Percentiles rank a stretch among this genome's conserved stretches.
These are phyloP conservation scores for Archegozetes longisetosus DNA, from an alignment of 1,140 invertebrate genomes.

Conservation along the genomic window DNA sequence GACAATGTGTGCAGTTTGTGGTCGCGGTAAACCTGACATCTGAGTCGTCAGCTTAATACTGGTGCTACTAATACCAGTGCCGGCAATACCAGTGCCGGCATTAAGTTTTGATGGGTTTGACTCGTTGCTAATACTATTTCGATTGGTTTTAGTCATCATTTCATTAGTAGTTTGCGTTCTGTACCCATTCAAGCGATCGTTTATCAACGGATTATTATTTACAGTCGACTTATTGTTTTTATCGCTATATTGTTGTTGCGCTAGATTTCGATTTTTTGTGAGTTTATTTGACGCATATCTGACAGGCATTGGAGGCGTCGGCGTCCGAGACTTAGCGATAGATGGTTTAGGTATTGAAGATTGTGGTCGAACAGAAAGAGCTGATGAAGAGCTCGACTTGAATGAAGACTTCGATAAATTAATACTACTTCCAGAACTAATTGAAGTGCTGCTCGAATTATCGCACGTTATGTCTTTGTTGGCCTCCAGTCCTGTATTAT, in stretches of 20 bases:
- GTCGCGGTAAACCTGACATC: background rate
- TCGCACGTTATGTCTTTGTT: background rate
- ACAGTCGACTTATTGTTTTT: background rate
- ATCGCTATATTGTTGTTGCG: background rate
- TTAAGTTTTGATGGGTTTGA: background rate
- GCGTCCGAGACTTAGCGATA: background rate
- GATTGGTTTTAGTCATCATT: background rate
- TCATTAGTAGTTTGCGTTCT: background rate
- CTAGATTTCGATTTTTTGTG: background rate
- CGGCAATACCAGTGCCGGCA: background rate
- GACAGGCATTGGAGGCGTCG: background rate
- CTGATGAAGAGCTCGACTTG: background rate
- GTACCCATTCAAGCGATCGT: background rate
- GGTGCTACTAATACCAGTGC: background rate
- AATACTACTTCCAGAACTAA: background rate
- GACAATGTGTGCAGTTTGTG: background rate
- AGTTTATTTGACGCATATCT: background rate
- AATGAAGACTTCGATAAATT: background rate
- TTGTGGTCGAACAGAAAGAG: background rate
- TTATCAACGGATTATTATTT: background rate
- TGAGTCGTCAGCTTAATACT: background rate
- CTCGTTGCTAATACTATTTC: background rate
- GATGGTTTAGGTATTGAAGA: background rate
- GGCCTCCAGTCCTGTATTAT: background rate
- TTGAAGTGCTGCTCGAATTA: background rate